Percentiles rank a stretch among this genome's conserved stretches.
phyloP scores from a whole-genome alignment of 2,113 vertebrate genomes.

The Orthochromis malagaraziensis region DNA sequence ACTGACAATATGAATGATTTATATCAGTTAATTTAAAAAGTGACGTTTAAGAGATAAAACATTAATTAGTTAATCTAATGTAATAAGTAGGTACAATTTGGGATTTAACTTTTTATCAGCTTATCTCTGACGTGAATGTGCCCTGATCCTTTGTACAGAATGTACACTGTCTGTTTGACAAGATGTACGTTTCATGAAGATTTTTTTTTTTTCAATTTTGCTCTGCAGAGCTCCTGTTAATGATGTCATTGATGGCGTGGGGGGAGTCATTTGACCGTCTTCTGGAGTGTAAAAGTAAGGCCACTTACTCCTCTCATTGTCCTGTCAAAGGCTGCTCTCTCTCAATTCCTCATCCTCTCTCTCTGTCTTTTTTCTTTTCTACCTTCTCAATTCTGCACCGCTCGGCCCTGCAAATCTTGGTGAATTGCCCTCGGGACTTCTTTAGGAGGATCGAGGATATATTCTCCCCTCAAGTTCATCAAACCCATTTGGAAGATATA shows the following conservation, averaged over 20 bases:
- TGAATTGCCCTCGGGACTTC: background rate
- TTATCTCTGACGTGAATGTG: background rate
- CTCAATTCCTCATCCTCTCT: background rate
- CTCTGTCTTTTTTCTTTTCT: background rate
- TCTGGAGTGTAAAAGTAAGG: conserved; percentile 49
- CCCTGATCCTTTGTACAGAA: background rate
- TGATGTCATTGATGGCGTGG: conserved; percentile 17
- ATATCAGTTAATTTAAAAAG: background rate
- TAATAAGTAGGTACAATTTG: background rate
- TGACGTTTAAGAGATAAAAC: background rate
- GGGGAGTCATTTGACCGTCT: conserved; percentile 40
- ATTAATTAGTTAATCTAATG: background rate
- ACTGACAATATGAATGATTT: background rate
- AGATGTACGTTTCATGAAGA: background rate
- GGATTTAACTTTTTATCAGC: background rate
- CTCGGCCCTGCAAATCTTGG: background rate
- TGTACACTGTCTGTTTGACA: background rate
- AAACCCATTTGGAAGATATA: conserved; percentile 40
- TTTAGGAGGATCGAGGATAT: background rate
- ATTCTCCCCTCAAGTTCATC: conserved; percentile 28
- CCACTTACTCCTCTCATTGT: background rate
- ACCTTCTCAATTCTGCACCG: background rate
- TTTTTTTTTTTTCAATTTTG: background rate
- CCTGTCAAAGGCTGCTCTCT: background rate
- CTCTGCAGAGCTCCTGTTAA: conserved; percentile 31